These are phyloP conservation scores for Helobdella robusta DNA, from an alignment of 2,888 invertebrate genomes.

Conservation along the genomic window DNA sequence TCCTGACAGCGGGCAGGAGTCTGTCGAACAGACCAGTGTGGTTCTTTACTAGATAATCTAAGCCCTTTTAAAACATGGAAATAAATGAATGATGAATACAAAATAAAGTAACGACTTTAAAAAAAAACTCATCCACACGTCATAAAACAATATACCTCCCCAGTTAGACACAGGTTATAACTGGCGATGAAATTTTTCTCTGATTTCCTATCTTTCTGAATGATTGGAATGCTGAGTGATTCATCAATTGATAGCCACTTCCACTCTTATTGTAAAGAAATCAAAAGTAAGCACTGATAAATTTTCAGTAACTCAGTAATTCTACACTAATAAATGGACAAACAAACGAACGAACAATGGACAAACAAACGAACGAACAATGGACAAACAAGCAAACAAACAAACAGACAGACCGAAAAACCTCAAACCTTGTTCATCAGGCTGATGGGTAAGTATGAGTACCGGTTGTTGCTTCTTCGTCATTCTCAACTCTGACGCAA, in stretches of 20 bases:
- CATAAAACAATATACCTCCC: slow-evolving; percentile 58
- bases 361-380: neutral
- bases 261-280: slow-evolving; percentile 43
- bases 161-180: slow-evolving; percentile 88
- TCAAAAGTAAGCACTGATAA: too few species aligned
- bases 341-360: neutral
- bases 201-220: slow-evolving; percentile 35
- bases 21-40: slow-evolving; percentile 44
- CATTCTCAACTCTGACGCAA: slow-evolving; percentile 83
- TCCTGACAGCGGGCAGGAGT: slow-evolving; percentile 73
- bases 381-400: neutral
- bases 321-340: too few species aligned
- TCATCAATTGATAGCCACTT: slow-evolving; percentile 53
- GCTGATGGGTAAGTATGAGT: slow-evolving; percentile 39
- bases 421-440: neutral
- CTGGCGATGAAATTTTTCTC: slow-evolving; percentile 59
- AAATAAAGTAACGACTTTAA: neutral
- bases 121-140: neutral
- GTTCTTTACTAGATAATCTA: slow-evolving; percentile 40
- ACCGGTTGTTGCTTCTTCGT: slow-evolving; percentile 54
- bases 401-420: neutral
- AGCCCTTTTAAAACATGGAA: slow-evolving; percentile 38
- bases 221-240: slow-evolving; percentile 38
- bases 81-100: neutral
- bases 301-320: too few species aligned